Evolutionary conservation across 2,888 invertebrate species (phyloP), one percentile per base, ranked within the genome.

Genomic region (Lasioglossum pauxillum): DNA sequence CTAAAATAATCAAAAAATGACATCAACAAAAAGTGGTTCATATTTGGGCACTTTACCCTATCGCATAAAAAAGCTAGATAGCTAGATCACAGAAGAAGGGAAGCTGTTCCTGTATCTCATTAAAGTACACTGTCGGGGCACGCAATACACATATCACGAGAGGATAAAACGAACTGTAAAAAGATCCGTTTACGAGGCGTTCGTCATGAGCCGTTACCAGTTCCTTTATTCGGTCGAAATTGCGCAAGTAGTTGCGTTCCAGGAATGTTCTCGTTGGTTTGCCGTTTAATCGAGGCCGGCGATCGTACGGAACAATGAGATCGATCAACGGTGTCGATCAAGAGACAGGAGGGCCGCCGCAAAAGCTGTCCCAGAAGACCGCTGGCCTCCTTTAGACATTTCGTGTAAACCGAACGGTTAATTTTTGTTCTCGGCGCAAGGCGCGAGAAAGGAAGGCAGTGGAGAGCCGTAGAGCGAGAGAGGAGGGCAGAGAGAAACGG

Each of bases 331-430:
- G 49, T n/a, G 87, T 67, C 57, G 72, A 77, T 71, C 44, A 19
- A 14, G 49, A 31, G 53, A 41, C 77, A 27, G 7, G 69, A 16
- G 12, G 35, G 49, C 27, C 38, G 46, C 46, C 27, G 72, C 38
- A 38, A 46, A 76, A 35, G 41, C n/a, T 71, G 71, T 71, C 71
- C 71, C 41, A 41, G 41, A 41, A 38, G 64, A 49, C 35, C 71
- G 57, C 23, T 49, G 74, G 75, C 78, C 41, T 44, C 53, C 23
- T 41, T 71, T 8, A 44, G 64, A 44, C 67, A 72, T 85, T 83
- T 78, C 85, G 84, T 81, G 85, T 78, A 75, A 74, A 74, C 75
- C 80, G 75, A 83, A 83, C 82, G 88, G 83, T 87, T 86, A 87
- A 87, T 89, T 86, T 89, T 85, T 87, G 78, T 85, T 79, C 79